Base-by-base conservation (phyloP, 2,888 invertebrate genomes). In the Plusia festucae region DNA sequence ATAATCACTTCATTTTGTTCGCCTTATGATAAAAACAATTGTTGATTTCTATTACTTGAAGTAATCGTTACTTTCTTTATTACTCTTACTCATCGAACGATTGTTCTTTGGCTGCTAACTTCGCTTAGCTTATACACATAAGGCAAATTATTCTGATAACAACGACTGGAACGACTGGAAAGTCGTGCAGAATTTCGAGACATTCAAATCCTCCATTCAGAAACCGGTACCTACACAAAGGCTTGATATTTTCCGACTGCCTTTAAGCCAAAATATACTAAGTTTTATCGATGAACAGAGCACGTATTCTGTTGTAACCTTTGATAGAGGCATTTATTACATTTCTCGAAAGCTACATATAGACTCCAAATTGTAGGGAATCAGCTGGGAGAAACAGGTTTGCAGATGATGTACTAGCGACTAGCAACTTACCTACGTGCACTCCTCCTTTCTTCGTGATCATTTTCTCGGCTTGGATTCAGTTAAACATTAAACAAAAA, bases 181-280 rank as follows among this genome's bases (percentile, higher is more conserved):
- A 62, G 65, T 71, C 62, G 68, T 66, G 74, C 66, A 66, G 60
- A 74, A 71, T 77, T 78, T 69, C 64, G 71, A 78, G 68, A 64
- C 62, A 78, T 78, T 77, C 58, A 71, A 78, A 77, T 77, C 64
- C 20, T 60, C 60, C 65, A 58, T 53, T 53, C 68, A 69, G 58
- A 67, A 78, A 77, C 78, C 77, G 76, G 78, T 75, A 55, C 46
- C 46, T 11, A 74, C 67, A 62, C 53, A 55, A 60, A 69, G 55
- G 34, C 59, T 64, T 62, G n/a, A 70, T 70, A 70, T 62, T 73
- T 73, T 68, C 66, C 51, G 55, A 58, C 62, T 72, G 49, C 40
- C 58, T 61, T 27, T 46, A 46, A 46, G 46, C 76, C 60, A 52
- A 67, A 51, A 61, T 51, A 63, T 30, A 53, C 58, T 65, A 44